These are phyloP conservation scores for Campoletis sonorensis DNA, from an alignment of 1,140 invertebrate genomes.

Conservation along the genomic window DNA sequence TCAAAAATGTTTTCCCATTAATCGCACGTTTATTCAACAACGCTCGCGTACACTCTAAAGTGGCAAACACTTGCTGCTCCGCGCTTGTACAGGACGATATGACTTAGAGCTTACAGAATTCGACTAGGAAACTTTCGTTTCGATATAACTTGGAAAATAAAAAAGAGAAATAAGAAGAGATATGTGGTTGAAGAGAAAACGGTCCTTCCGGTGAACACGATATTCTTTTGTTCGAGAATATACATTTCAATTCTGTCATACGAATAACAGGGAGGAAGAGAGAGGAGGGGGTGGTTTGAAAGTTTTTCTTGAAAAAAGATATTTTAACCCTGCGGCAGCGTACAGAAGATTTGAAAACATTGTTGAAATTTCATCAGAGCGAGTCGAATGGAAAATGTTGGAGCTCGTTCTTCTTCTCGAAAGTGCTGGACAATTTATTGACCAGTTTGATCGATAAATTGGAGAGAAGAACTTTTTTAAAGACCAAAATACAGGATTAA, in stretches of 20 bases:
- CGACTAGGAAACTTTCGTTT: neutral
- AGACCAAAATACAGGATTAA: no score
- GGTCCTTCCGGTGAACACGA: neutral
- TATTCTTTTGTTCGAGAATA: slow-evolving; percentile 14
- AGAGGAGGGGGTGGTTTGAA: slow-evolving; percentile 1
- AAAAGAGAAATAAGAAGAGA: neutral
- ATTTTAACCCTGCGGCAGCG: slow-evolving; percentile 16
- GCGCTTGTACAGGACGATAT: neutral
- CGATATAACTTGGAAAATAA: neutral
- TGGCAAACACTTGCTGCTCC: slow-evolving; percentile 12
- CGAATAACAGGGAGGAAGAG: neutral
- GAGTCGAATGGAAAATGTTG: no score
- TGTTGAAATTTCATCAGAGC: no score
- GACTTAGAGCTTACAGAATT: neutral
- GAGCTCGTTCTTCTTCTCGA: no score
- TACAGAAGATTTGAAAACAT: neutral
- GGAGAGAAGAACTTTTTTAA: no score
- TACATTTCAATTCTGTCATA: slow-evolving; percentile 30
- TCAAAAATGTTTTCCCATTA: slow-evolving; percentile 3
- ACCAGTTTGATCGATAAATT: no score
- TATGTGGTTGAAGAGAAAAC: slow-evolving; percentile 8
- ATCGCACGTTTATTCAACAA: neutral
- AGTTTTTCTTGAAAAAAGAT: slow-evolving; percentile 17
- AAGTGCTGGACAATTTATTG: no score
- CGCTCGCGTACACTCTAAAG: slow-evolving; percentile 12